Evolutionary conservation across 2,888 invertebrate species (phyloP), one percentile per base, ranked within the genome.

Genomic region (Eupithecia abbreviata): DNA sequence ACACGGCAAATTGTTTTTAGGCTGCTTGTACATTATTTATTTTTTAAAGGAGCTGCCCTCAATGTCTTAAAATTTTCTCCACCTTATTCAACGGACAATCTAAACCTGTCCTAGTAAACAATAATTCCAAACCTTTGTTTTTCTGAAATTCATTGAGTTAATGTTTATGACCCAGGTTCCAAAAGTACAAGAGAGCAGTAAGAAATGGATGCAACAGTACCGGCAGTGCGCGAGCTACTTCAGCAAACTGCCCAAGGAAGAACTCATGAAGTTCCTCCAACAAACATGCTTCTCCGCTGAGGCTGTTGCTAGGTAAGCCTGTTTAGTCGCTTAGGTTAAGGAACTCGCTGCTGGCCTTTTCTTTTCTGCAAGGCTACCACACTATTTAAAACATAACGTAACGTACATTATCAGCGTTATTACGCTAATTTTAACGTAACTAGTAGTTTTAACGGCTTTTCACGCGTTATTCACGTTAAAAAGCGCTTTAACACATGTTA

Each of bases 201-300:
- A 94, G 89, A 94, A 94, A 80, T 95, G 95, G 95, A 95, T 95
- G 94, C 95, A 95, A 86, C 95, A 94, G 83, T 95, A 93, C 87
- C 90, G 95, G 6, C 92, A 94, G 85, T 95, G 95, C 85, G 90
- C 90, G 45, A 92, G 94, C 84, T 95, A 93, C 88, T 95, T 95
- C 90, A 94, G 88, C 89, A 95, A 95, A 86, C 89, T 95, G 72
- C 81, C 88, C 74, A 90, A 91, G 75, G 90, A 90, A 2, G 94
- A 95, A 73, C 84, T 95, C 55, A 76, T 91, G 77, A 84, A 86
- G 71, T 93, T 95, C 81, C 86, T 94, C 9, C 85, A 84, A 4
- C 88, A 90, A 76, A 90, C 90, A 2, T 93, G 95, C 86, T 95
- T 95, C 86, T 86, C 90, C 3, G 81, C 83, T 9, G 85, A 88